A percentile compares a stretch with the other conserved stretches of the same genome.
Conservation (phyloP, 2,888 invertebrate species). For the Drosophila nr. perissopoda region DNA sequence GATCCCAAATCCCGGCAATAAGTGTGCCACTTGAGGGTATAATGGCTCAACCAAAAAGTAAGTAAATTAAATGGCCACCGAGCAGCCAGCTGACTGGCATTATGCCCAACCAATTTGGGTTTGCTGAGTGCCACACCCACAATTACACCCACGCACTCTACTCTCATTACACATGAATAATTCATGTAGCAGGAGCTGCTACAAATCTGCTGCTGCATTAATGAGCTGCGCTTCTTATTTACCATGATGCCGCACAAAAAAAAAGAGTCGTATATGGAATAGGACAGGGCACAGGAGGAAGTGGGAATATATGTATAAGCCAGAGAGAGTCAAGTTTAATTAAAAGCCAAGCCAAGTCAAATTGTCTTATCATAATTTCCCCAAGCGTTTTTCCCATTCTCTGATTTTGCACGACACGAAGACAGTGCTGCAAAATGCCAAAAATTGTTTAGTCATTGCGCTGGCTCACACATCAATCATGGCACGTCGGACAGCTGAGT, state of each 20-base stretch:
- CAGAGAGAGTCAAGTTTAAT: conserved; percentile 66
- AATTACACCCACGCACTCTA: conserved; percentile 37
- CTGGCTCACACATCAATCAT: conserved; percentile 70
- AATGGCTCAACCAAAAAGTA: conserved; percentile 25
- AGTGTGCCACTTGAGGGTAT: conserved; percentile 71
- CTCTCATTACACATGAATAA: conserved; percentile 66
- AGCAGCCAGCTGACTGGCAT: conserved; percentile 33
- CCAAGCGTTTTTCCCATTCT: conserved; percentile 46
- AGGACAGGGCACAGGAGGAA: neutral
- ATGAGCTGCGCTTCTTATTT: conserved; percentile 78
- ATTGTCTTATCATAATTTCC: conserved; percentile 79
- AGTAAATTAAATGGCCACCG: conserved; percentile 54
- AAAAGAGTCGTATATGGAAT: conserved; percentile 2
- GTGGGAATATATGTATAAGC: conserved; percentile 21
- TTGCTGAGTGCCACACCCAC: conserved; percentile 50
- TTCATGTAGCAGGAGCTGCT: conserved; percentile 58
- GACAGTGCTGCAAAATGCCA: conserved; percentile 36
- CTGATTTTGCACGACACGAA: conserved; percentile 59
- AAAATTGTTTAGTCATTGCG: conserved; percentile 73
- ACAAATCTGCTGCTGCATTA: conserved; percentile 69
- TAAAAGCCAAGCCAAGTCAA: conserved; percentile 66
- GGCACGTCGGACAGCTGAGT: conserved; percentile 50
- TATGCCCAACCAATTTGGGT: conserved; percentile 10
- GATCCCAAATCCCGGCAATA: conserved; percentile 32
- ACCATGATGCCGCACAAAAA: conserved; percentile 74